These are phyloP conservation scores for Spodoptera exigua DNA, from an alignment of 2,888 invertebrate species.

Conservation along the genomic window DNA sequence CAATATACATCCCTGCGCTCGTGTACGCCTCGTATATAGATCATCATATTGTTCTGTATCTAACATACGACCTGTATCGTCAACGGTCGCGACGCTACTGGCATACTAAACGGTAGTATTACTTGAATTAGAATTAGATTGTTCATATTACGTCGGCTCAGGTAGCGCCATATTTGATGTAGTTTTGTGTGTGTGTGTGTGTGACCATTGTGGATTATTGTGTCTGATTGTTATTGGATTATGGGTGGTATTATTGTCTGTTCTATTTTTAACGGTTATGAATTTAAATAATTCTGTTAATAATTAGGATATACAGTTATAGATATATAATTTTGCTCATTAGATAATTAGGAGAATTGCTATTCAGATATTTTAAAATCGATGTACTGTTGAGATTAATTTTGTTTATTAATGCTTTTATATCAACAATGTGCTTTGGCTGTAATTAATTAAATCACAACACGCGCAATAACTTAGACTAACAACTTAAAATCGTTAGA, in stretches of 20 bases:
- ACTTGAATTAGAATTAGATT: conserved; percentile 77
- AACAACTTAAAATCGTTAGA: too few relatives aligned
- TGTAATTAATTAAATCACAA: too few relatives aligned
- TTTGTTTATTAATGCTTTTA: too few relatives aligned
- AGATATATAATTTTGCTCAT: too few relatives aligned
- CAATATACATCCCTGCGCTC: conserved; percentile 77
- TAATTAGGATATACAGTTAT: too few relatives aligned
- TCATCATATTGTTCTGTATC: conserved; percentile 87
- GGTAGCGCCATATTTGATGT: conserved; percentile 60
- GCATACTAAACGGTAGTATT: conserved; percentile 68
- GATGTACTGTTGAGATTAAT: too few relatives aligned
- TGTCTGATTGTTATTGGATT: conserved; percentile 48
- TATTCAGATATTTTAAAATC: too few relatives aligned
- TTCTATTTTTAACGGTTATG: conserved; percentile 34
- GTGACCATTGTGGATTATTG: conserved; percentile 37
- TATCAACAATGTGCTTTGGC: too few relatives aligned
- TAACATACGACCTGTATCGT: conserved; percentile 82
- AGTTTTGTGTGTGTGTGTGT: conserved; percentile 21
- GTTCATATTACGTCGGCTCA: conserved; percentile 63
- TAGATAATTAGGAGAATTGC: too few relatives aligned
- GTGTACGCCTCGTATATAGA: conserved; percentile 89
- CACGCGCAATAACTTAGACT: too few relatives aligned
- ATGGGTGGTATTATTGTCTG: conserved; percentile 53
- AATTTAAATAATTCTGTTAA: too few relatives aligned
- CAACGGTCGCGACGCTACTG: conserved; percentile 67